Percentiles rank a stretch among this genome's conserved stretches.
Evolutionary conservation across 2,888 invertebrate genomes (phyloP).

Genomic region (Tortrix viridana): DNA sequence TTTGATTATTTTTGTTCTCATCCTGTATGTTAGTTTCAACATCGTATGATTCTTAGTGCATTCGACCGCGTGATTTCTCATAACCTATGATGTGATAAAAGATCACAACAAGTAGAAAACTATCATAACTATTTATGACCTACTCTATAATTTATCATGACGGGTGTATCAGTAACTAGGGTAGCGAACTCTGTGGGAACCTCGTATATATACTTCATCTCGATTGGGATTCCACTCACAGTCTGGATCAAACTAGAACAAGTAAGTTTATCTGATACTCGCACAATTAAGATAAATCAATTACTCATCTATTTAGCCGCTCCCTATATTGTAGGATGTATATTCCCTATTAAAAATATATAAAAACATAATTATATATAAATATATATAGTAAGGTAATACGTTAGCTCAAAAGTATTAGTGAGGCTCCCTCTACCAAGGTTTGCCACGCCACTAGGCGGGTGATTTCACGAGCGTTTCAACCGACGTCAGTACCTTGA

Average conservation of each 20-base stretch:
- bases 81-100: slow-evolving; percentile 18
- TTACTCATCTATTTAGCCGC: too few relatives aligned
- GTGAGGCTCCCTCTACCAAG: too few relatives aligned
- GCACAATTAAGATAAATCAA: too few relatives aligned
- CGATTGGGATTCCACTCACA: slow-evolving; percentile 7
- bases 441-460: too few relatives aligned
- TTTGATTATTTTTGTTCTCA: background rate
- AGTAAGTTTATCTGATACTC: background rate
- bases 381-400: too few relatives aligned
- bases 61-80: background rate
- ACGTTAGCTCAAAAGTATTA: too few relatives aligned
- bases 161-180: background rate
- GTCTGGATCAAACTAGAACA: slow-evolving; percentile 30
- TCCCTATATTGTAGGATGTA: too few relatives aligned
- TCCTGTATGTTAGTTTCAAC: background rate
- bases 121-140: slow-evolving; percentile 1
- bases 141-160: slow-evolving; percentile 6
- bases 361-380: too few relatives aligned
- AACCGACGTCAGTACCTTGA: too few relatives aligned
- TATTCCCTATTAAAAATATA: too few relatives aligned
- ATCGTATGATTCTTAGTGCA: slow-evolving; percentile 3
- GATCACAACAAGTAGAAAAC: background rate
- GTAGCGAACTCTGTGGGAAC: background rate
- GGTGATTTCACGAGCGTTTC: too few relatives aligned
- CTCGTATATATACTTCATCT: slow-evolving; percentile 21